These are phyloP conservation scores for Schizopygopsis malacanthus DNA, from an alignment of 2,797 vertebrate genomes.

Conservation along the genomic window DNA sequence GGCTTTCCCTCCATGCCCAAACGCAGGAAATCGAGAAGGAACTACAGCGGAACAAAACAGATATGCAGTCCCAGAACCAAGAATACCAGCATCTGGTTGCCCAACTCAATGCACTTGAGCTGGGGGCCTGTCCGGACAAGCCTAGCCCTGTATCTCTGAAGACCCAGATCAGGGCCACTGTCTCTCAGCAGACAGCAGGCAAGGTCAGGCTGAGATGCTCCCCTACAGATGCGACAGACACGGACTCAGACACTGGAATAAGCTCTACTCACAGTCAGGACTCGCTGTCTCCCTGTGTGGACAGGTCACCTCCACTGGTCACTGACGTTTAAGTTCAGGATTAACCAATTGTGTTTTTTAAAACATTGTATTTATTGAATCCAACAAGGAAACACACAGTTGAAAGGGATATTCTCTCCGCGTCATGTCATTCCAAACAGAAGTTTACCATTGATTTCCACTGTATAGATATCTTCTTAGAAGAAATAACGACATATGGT, in stretches of 20 bases:
- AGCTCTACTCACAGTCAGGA: conserved; percentile 98
- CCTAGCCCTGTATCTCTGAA: conserved; percentile 63
- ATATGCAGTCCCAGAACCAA: conserved; percentile 84
- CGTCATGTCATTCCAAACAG: background rate
- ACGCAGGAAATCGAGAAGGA: conserved; percentile 85
- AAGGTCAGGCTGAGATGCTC: conserved; percentile 78
- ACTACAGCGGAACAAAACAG: conserved; percentile 80
- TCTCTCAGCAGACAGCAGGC: conserved; percentile 58
- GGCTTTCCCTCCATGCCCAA: conserved; percentile 84
- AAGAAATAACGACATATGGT: background rate
- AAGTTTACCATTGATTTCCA: background rate
- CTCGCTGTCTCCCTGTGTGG: conserved; percentile 85
- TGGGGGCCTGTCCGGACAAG: conserved; percentile 70
- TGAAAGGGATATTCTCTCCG: background rate
- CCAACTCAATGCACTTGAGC: conserved; percentile 82
- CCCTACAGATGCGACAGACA: conserved; percentile 85
- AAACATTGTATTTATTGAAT: background rate
- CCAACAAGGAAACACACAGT: background rate
- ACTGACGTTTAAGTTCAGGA: conserved; percentile 71
- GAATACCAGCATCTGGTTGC: conserved; percentile 88
- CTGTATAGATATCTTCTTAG: background rate
- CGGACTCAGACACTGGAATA: conserved; percentile 97
- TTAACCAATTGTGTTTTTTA: background rate
- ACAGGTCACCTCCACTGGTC: conserved; percentile 76
- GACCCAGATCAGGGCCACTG: conserved; percentile 65